Percentiles rank a stretch among this genome's conserved stretches.
Evolutionary conservation across 2,888 invertebrate genomes (phyloP).

Genomic region (Drosophila atripex): DNA sequence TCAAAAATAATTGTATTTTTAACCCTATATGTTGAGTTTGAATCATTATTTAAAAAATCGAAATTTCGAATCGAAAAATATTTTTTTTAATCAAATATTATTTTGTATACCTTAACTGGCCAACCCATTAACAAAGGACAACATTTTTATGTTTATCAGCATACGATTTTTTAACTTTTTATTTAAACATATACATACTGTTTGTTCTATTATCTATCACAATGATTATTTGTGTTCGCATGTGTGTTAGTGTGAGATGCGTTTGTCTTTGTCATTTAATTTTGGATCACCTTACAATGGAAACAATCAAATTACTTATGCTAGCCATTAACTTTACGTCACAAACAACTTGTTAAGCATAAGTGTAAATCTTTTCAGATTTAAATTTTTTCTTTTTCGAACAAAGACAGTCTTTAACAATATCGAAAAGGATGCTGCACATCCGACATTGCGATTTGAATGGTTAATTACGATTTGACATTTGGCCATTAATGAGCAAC

Average conservation of each 20-base stretch:
- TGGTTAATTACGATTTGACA: conserved; percentile 39
- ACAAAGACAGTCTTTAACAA: conserved; percentile 79
- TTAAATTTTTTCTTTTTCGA: conserved; percentile 55
- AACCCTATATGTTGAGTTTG: too few relatives aligned
- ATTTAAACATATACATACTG: conserved; percentile 67
- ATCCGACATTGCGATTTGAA: conserved; percentile 41
- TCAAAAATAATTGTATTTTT: too few relatives aligned
- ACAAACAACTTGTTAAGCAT: conserved; percentile 45
- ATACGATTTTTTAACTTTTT: conserved; percentile 32
- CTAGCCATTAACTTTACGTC: conserved; percentile 41
- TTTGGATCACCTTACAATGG: conserved; percentile 31
- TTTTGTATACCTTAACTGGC: too few relatives aligned
- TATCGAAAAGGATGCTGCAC: conserved; percentile 45
- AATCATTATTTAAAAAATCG: too few relatives aligned
- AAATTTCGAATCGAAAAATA: too few relatives aligned
- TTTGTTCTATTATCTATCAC: conserved; percentile 66
- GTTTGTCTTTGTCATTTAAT: conserved; percentile 41
- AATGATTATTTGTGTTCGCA: conserved; percentile 62
- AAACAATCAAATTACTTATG: conserved; percentile 41
- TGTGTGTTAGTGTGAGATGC: conserved; percentile 36
- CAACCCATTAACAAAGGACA: too few relatives aligned
- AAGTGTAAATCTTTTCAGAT: conserved; percentile 37
- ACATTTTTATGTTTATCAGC: conserved; percentile 35
- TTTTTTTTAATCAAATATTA: too few relatives aligned
- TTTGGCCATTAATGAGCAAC: conserved; percentile 74